Evolutionary conservation across 1,140 invertebrate genomes (phyloP).

Genomic region (Drosophila leontia): DNA sequence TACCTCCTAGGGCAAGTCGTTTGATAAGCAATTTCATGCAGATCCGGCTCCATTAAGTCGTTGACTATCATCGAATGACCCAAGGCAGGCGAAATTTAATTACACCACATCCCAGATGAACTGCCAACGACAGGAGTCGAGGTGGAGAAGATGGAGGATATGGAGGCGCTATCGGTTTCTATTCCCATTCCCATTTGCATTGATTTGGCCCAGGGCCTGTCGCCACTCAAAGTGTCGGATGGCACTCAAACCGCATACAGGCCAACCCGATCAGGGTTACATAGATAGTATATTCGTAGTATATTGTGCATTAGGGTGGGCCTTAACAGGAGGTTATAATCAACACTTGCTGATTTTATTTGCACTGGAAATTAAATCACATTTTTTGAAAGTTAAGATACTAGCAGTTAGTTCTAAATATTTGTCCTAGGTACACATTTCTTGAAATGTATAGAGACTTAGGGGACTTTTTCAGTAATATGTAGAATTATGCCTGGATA

Average conservation of each 20-base stretch:
- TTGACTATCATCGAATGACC: conserved; percentile 20
- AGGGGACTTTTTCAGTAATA: no score
- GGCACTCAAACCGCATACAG: conserved; percentile 41
- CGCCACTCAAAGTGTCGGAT: conserved; percentile 53
- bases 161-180: conserved; percentile 7
- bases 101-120: conserved; percentile 52
- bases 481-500: neutral
- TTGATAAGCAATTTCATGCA: conserved; percentile 67
- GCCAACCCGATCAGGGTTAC: conserved; percentile 16
- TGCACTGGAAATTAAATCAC: neutral
- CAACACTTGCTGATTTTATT: neutral
- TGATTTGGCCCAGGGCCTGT: conserved; percentile 27
- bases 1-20: conserved; percentile 18
- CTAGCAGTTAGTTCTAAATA: neutral
- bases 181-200: conserved; percentile 49
- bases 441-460: no score
- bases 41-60: conserved; percentile 58
- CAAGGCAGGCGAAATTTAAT: conserved; percentile 69
- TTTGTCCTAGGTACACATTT: no score
- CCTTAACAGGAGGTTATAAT: neutral
- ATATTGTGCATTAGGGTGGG: conserved; percentile 9
- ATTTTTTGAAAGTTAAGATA: neutral
- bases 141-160: neutral
- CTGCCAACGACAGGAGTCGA: conserved; percentile 19
- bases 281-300: neutral